phyloP scores from a whole-genome alignment of 2,113 vertebrate species.

The Piaya cayana region DNA sequence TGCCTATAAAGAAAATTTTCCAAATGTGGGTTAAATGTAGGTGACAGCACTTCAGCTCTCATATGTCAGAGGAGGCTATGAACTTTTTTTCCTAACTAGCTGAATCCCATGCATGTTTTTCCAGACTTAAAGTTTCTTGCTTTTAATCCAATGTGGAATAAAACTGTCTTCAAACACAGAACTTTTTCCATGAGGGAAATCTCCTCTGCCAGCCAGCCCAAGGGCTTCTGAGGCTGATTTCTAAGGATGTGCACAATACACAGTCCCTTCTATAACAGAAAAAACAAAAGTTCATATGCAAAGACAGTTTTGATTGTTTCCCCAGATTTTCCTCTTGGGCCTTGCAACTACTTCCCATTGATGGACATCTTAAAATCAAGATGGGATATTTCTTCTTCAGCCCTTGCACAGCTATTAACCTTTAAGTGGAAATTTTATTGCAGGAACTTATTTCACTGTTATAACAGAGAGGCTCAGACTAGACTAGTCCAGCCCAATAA shows the following conservation, averaged over 20 bases:
- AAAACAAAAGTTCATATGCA: neutral
- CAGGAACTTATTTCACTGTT: neutral
- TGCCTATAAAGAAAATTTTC: neutral
- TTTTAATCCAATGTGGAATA: conserved; percentile 30
- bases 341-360: neutral
- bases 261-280: neutral
- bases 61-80: conserved; percentile 17
- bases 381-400: neutral
- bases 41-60: conserved; percentile 23
- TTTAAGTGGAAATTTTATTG: conserved; percentile 17
- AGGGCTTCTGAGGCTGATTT: neutral
- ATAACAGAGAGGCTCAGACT: neutral
- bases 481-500: neutral
- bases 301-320: neutral
- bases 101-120: neutral
- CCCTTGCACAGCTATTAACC: neutral
- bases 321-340: neutral
- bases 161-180: neutral
- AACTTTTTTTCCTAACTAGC: neutral
- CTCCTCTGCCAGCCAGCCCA: neutral
- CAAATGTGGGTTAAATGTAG: conserved; percentile 41
- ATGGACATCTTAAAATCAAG: conserved; percentile 2
- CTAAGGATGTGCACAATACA: neutral
- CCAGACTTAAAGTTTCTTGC: neutral
- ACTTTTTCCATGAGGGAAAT: neutral